phyloP scores from a whole-genome alignment of 2,888 invertebrate species.

The Timema cristinae region DNA sequence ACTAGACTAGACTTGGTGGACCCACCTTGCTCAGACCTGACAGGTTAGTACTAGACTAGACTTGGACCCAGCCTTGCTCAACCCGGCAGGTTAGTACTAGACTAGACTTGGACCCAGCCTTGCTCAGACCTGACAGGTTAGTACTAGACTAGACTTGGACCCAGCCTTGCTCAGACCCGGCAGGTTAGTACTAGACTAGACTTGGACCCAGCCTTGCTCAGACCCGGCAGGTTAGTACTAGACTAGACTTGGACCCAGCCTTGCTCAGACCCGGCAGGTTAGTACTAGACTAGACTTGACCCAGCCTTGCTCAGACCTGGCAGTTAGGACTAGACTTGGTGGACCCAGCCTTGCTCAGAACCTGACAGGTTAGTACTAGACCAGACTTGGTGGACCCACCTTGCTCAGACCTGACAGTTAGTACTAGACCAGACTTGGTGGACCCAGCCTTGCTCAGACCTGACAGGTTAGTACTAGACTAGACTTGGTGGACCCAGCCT shows the following conservation, averaged over 20 bases:
- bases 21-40: constrained; percentile 88
- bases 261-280: constrained; percentile 83
- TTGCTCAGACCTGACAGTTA: constrained; percentile 81
- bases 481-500: constrained; percentile 90
- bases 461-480: constrained; percentile 74
- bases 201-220: constrained; percentile 82
- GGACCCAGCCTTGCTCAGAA: constrained; percentile 85
- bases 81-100: constrained; percentile 75
- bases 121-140: constrained; percentile 82
- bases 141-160: constrained; percentile 84
- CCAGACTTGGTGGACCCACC: constrained; percentile 92
- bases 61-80: constrained; percentile 82
- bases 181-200: constrained; percentile 74
- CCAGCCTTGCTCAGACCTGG: constrained; percentile 91
- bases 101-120: constrained; percentile 88
- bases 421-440: constrained; percentile 83
- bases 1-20: constrained; percentile 91
- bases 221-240: constrained; percentile 75
- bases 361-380: constrained; percentile 75
- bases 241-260: constrained; percentile 92
- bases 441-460: constrained; percentile 92
- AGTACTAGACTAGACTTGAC: constrained; percentile 82
- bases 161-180: constrained; percentile 91
- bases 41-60: constrained; percentile 74
- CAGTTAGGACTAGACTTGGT: constrained; percentile 82